Base-by-base conservation (phyloP, 2,888 invertebrate genomes). In the Pycnomerus fuliginosus region DNA sequence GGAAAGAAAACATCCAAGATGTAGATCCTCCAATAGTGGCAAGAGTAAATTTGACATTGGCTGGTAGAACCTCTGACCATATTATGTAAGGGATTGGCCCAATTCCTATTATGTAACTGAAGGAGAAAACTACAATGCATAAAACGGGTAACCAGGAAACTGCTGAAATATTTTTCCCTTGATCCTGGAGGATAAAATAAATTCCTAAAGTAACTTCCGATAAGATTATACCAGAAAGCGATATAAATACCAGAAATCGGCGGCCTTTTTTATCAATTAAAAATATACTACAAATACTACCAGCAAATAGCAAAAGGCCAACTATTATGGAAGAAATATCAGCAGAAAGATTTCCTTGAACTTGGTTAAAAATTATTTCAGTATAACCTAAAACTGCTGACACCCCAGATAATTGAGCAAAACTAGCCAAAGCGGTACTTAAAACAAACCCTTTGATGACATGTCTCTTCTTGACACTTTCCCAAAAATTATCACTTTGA, bases 31-130 rank as follows among this genome's bases (percentile, higher is more conserved):
- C 84, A 1, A 89, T 74, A 0, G 87, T 83, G 0, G 86, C 82
- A 0, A 86, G 87, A 14, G 80, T 74, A 0, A 85, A 80, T 68
- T 88, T 87, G 1, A 88, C 84, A 53, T 86, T 84, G 0, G 82
- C 73, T 13, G 91, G 83, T 68, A 92, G 84, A 70, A 90, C 78
- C 67, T 90, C 90, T 0, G 86, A 84, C 76, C 88, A 80, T 16
- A 90, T 80, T 0, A 87, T 84, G 89, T 89, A 90, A 0, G 88
- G 85, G 16, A 90, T 68, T 0, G 87, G 84, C 4, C 91, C 88
- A 35, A 84, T 80, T 1, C 82, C 88, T 58, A 83, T 74, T 68
- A 86, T 84, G 72, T 87, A 89, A 0, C 83, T 79, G 34, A 82
- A 72, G 48, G 87, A 85, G 72, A 83, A 90, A 10, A 84, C 56